phyloP scores from a whole-genome alignment of 2,888 invertebrate genomes.

The Acleris emargana region DNA sequence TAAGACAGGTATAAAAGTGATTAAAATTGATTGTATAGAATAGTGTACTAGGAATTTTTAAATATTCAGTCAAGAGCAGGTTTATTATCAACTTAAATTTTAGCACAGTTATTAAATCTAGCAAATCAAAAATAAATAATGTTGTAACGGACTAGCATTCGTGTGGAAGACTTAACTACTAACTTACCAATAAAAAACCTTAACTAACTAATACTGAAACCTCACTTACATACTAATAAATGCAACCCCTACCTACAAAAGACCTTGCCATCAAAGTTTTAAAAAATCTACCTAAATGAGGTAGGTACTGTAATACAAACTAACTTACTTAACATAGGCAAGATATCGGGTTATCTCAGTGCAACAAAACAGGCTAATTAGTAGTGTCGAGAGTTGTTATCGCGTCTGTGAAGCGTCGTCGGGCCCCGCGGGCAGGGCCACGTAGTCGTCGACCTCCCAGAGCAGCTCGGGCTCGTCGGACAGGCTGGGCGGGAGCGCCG shows the following conservation, averaged over 20 bases:
- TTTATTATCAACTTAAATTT: neutral
- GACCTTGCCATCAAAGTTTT: neutral
- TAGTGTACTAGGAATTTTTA: too few species aligned
- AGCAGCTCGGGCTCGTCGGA: constrained; percentile 81
- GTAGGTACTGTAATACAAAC: constrained; percentile 13
- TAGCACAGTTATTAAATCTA: constrained; percentile 7
- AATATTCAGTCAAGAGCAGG: too few species aligned
- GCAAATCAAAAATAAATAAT: constrained; percentile 32
- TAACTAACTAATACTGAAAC: constrained; percentile 39
- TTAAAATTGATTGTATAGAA: too few species aligned
- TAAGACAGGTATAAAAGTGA: too few species aligned
- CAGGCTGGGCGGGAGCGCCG: constrained; percentile 78
- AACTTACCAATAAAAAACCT: neutral
- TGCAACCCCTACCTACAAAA: constrained; percentile 27
- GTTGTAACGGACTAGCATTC: constrained; percentile 43
- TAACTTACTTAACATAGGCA: constrained; percentile 32
- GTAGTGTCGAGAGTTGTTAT: constrained; percentile 12
- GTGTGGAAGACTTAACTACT: constrained; percentile 32
- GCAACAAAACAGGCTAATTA: constrained; percentile 30
- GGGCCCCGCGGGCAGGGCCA: constrained; percentile 76
- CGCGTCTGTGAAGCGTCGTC: constrained; percentile 20
- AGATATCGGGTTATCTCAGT: constrained; percentile 32
- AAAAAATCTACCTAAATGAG: constrained; percentile 24
- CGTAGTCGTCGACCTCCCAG: constrained; percentile 88
- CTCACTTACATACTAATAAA: constrained; percentile 38